Evolutionary conservation across 2,797 vertebrate genomes (phyloP), one percentile per base, ranked within the genome.

Genomic region (Mormyrops attenuatus): DNA sequence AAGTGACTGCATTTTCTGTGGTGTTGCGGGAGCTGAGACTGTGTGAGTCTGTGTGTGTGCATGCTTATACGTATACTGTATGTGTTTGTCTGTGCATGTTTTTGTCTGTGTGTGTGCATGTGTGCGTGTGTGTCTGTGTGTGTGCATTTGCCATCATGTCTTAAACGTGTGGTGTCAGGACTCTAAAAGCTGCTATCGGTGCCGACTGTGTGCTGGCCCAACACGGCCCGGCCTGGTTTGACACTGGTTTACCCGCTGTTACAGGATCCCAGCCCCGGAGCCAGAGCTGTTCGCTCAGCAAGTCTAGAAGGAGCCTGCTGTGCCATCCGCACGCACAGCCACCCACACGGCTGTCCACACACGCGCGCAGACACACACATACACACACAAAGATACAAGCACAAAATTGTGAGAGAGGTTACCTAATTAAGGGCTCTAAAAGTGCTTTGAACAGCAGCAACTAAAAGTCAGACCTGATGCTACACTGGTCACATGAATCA

Each of bases 211-310:
- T 13, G 49, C 22, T 73, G 47, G 66, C 69, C 22, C 22, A 34
- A 57, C 47, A 30, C 38, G 22, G 85, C 88, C 90, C 1, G 0
- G 87, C 15, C 44, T 22, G 20, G 73, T 90, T 88, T 63, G 60
- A 90, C 89, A 85, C 41, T 49, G 89, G 85, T 90, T 89, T 50
- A 60, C 92, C 69, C 11, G 86, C 91, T 92, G 92, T 93, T 91
- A 90, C 92, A 92, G 88, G 34, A 90, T 90, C 73, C 77, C 91
- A 41, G 82, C 90, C 91, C 91, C 90, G 34, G 91, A 82, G 88
- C 91, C 92, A 90, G 93, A 93, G 92, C 92, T 93, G 92, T 89
- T 93, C 92, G 66, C 90, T 80, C 41, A 90, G 87, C 3, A 50
- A 89, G 73, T 89, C 85, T 88, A 88, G 91, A 87, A 89, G 91